Evolutionary conservation across 2,888 invertebrate species (phyloP).

Genomic region (Pinctada fucata): DNA sequence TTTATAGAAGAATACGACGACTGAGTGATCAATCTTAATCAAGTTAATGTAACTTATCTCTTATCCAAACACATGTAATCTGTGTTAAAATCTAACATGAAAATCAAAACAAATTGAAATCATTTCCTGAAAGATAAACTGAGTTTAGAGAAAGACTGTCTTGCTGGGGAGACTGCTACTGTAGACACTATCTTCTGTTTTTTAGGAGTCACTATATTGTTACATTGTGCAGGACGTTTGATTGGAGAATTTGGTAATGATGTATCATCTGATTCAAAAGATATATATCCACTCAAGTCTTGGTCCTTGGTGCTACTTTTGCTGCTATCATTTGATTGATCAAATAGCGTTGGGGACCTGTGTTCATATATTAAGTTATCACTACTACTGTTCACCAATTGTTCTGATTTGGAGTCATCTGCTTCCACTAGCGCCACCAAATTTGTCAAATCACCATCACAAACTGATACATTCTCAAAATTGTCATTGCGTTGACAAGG

Average conservation of each 20-base stretch:
- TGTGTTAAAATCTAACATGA: no score
- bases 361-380: background rate
- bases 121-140: background rate
- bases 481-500: background rate
- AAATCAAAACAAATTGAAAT: no score
- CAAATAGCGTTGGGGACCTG: background rate
- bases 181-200: background rate
- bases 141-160: background rate
- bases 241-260: background rate
- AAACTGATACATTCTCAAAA: background rate
- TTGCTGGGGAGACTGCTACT: background rate
- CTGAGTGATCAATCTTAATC: no score
- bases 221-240: background rate
- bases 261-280: background rate
- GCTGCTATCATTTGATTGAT: background rate
- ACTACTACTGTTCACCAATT: background rate
- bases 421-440: background rate
- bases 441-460: background rate
- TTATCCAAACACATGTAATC: no score
- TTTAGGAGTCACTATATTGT: background rate
- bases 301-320: background rate
- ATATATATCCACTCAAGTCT: background rate
- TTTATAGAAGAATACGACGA: no score
- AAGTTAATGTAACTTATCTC: no score
- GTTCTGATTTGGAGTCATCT: background rate